Percentiles rank a stretch among this genome's conserved stretches.
Evolutionary conservation across 2,113 vertebrate species (phyloP).

Genomic region (Phycodurus eques): DNA sequence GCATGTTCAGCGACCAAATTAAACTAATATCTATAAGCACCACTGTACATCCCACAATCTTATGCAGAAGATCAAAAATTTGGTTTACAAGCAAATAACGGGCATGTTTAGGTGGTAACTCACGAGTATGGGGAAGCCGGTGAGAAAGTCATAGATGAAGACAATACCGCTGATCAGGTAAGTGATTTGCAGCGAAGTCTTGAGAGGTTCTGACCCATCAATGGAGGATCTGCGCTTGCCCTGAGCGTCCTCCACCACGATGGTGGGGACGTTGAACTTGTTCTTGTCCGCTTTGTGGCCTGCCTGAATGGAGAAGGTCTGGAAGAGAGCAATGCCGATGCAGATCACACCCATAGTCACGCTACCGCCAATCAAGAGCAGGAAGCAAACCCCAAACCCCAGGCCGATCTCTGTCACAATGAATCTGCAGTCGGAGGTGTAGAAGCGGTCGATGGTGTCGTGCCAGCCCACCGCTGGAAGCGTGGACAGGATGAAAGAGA

Average conservation of each 20-base stretch:
- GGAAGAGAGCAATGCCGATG: constrained; percentile 87
- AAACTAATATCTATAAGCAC: no score
- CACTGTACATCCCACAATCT: neutral
- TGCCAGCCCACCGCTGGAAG: constrained; percentile 93
- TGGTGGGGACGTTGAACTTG: constrained; percentile 88
- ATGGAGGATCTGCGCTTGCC: constrained; percentile 91
- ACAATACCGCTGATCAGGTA: constrained; percentile 88
- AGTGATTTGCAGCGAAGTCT: constrained; percentile 89
- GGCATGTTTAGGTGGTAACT: constrained; percentile 49
- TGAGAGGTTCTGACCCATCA: constrained; percentile 86
- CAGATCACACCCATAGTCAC: constrained; percentile 85
- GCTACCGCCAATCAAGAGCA: constrained; percentile 87
- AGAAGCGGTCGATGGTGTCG: constrained; percentile 86
- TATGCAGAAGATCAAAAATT: neutral
- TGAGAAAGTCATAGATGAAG: constrained; percentile 88
- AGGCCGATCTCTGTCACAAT: constrained; percentile 91
- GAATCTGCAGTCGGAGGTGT: constrained; percentile 86
- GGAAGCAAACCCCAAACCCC: constrained; percentile 90
- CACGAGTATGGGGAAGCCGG: constrained; percentile 90
- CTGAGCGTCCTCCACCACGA: constrained; percentile 90
- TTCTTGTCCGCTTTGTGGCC: constrained; percentile 76
- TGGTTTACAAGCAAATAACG: neutral
- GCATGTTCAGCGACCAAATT: no score
- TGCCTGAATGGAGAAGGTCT: constrained; percentile 80
- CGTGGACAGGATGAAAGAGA: constrained; percentile 89